Evolutionary conservation across 2,797 vertebrate genomes (phyloP).

Genomic region (Rachycentron canadum): DNA sequence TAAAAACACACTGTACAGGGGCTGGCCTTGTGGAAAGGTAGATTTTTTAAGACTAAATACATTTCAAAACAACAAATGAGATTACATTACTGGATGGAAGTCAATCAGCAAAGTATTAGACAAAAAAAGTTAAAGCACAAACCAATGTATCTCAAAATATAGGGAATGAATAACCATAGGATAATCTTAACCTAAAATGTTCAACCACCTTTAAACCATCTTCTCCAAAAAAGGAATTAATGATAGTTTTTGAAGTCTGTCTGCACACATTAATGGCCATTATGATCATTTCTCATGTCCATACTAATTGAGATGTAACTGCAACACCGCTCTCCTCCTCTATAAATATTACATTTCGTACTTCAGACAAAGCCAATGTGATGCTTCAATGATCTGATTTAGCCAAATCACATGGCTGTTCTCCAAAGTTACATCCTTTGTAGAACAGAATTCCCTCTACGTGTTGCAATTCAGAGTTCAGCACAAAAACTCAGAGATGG

Average conservation of each 20-base stretch:
- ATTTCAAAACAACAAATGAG: constrained; percentile 8
- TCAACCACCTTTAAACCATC: constrained; percentile 17
- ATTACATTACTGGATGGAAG: constrained; percentile 7
- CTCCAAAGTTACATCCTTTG: constrained; percentile 4
- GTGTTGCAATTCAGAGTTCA: not conserved
- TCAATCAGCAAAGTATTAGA: too few relatives aligned
- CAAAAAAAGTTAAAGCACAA: too few relatives aligned
- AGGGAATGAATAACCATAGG: not conserved
- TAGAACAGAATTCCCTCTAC: constrained; percentile 8
- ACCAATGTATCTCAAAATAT: not conserved
- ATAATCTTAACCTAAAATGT: constrained; percentile 6
- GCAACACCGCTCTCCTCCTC: not conserved
- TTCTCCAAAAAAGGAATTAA: not conserved
- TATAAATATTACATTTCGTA: not conserved
- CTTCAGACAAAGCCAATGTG: not conserved
- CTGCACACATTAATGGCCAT: not conserved
- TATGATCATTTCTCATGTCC: not conserved
- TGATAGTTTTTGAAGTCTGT: not conserved
- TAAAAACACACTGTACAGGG: constrained; percentile 26
- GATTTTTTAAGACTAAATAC: not conserved
- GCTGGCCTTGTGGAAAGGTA: constrained; percentile 5
- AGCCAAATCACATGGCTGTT: not conserved
- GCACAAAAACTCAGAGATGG: not conserved
- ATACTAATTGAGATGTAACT: not conserved
- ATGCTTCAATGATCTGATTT: not conserved